Evolutionary conservation across 2,113 vertebrate species (phyloP).

Genomic region (Balaeniceps rex): DNA sequence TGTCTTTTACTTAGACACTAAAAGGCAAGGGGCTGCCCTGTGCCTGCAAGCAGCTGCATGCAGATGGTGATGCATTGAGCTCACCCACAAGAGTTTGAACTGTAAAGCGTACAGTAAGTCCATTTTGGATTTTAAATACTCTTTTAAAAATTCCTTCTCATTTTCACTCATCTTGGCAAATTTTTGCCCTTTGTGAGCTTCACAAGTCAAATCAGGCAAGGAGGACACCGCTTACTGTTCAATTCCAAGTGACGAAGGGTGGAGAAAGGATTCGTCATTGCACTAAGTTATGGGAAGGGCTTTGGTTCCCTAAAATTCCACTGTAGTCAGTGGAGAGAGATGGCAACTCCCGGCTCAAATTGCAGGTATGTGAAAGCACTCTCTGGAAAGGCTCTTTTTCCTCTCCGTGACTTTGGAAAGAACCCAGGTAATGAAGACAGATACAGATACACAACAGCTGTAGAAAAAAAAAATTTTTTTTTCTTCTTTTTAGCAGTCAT

Average conservation of each 20-base stretch:
- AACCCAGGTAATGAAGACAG: not conserved
- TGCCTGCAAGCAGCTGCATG: not conserved
- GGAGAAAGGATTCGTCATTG: constrained; percentile 9
- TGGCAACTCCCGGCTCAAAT: constrained; percentile 20
- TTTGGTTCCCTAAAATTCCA: not conserved
- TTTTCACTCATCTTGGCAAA: not conserved
- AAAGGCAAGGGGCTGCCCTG: not conserved
- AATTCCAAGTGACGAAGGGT: not conserved
- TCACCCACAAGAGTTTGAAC: not conserved
- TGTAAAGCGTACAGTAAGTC: not conserved
- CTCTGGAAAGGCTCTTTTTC: not conserved
- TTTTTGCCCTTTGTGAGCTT: not conserved
- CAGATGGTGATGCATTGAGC: not conserved
- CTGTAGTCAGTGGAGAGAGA: not conserved
- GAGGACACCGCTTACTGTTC: not conserved
- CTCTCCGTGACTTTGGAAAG: not conserved
- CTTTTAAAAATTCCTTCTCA: not conserved
- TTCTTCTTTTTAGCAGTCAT: not conserved
- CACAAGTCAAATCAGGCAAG: not conserved
- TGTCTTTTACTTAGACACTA: not conserved
- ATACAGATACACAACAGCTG: not conserved
- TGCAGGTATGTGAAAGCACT: constrained; percentile 9
- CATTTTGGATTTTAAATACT: not conserved
- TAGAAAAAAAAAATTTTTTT: not conserved
- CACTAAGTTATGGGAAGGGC: not conserved